Conservation (phyloP, 2,113 vertebrate genomes). For the Laterallus jamaicensis region DNA sequence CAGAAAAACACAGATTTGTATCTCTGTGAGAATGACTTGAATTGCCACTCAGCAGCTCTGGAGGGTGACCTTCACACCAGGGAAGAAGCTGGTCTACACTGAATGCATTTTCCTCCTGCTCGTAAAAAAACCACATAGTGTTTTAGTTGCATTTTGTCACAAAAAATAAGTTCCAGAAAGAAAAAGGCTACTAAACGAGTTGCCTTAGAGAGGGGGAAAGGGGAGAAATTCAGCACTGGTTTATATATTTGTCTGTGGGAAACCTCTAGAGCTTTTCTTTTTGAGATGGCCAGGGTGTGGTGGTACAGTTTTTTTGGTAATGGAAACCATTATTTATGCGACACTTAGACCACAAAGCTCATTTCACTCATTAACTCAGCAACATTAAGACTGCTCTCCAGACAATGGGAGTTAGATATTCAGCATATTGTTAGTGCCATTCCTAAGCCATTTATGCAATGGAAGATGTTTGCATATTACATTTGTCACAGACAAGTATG, state of each 20-base stretch:
- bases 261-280: constrained; percentile 52
- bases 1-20: not conserved
- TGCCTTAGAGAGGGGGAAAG: not conserved
- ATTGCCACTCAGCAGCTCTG: not conserved
- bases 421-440: constrained; percentile 25
- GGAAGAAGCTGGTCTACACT: not conserved
- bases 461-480: constrained; percentile 40
- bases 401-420: constrained; percentile 51
- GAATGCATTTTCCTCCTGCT: not conserved
- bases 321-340: constrained; percentile 64
- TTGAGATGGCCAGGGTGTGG: constrained; percentile 49
- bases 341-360: constrained; percentile 35
- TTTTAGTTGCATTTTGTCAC: constrained; percentile 9
- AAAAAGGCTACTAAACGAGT: not conserved
- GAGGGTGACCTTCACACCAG: not conserved
- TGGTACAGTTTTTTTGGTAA: constrained; percentile 18
- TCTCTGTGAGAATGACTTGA: not conserved
- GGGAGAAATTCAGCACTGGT: constrained; percentile 13
- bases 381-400: constrained; percentile 27
- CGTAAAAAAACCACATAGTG: not conserved
- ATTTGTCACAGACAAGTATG: constrained; percentile 64
- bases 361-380: constrained; percentile 60
- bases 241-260: constrained; percentile 61
- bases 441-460: constrained; percentile 33
- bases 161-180: constrained; percentile 11